phyloP scores from a whole-genome alignment of 2,888 invertebrate species.

The Watsonalla cultraria region DNA sequence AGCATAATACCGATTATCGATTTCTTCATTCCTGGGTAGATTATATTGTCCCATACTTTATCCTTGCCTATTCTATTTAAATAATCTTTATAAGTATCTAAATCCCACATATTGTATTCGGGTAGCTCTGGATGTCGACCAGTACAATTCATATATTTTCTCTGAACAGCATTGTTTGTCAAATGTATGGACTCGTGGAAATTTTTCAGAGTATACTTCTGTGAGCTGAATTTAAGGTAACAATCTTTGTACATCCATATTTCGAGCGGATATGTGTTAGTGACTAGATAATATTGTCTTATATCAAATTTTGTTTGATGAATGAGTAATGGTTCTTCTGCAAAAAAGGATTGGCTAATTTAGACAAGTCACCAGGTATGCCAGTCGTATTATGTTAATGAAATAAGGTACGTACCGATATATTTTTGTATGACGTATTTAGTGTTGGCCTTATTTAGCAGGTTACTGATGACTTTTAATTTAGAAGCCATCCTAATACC shows the following conservation, averaged over 20 bases:
- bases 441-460: constrained; percentile 76
- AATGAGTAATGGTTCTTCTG: constrained; percentile 89
- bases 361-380: too few relatives aligned
- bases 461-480: constrained; percentile 83
- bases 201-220: constrained; percentile 86
- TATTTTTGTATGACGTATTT: constrained; percentile 94
- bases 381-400: too few relatives aligned
- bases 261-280: constrained; percentile 85
- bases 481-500: constrained; percentile 90
- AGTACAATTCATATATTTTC: constrained; percentile 80
- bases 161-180: constrained; percentile 93
- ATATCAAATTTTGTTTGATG: constrained; percentile 95
- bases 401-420: constrained; percentile 80
- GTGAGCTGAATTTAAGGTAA: constrained; percentile 92
- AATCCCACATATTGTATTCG: constrained; percentile 90
- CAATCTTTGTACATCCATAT: constrained; percentile 93
- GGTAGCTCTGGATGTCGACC: constrained; percentile 82
- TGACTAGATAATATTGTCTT: constrained; percentile 92
- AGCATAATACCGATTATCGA: constrained; percentile 89
- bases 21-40: constrained; percentile 92
- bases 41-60: constrained; percentile 83
- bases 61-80: constrained; percentile 75
- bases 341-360: constrained; percentile 21
- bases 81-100: constrained; percentile 83
- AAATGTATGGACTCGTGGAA: constrained; percentile 92